Evolutionary conservation across 2,113 vertebrate genomes (phyloP).

Genomic region (Cephalophus harveyi): DNA sequence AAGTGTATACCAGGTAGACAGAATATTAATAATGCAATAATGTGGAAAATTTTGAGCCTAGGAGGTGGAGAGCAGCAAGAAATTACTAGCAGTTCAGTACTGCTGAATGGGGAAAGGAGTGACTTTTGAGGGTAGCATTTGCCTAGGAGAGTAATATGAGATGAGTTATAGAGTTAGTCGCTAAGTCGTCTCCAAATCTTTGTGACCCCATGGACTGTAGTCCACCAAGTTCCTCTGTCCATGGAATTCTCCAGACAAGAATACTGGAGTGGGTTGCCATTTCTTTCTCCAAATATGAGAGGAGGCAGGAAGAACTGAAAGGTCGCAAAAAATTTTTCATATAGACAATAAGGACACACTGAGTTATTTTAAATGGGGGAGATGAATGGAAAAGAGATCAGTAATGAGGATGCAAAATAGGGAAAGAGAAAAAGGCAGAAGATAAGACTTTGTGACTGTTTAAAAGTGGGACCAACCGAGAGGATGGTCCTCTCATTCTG

Average conservation of each 20-base stretch:
- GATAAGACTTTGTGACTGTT: background rate
- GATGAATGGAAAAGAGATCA: background rate
- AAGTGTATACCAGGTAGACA: background rate
- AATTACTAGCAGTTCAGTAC: background rate
- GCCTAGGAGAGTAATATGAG: background rate
- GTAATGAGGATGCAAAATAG: background rate
- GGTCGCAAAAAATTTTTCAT: background rate
- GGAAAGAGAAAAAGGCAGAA: background rate
- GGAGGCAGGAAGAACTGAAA: background rate
- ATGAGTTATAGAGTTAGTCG: background rate
- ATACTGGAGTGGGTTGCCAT: background rate
- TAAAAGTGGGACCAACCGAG: background rate
- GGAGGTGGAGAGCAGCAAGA: background rate
- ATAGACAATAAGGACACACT: background rate
- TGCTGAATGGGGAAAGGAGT: background rate
- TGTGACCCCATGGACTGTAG: background rate
- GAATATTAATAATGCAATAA: background rate
- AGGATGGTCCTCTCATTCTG: background rate
- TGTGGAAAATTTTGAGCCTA: background rate
- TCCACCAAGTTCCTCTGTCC: background rate
- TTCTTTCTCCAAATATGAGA: background rate
- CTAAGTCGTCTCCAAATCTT: background rate
- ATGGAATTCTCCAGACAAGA: background rate
- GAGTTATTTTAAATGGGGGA: background rate
- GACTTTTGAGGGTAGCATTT: background rate